Base-by-base conservation (phyloP, 1,140 invertebrate species). In the Heliconius nattereri region DNA sequence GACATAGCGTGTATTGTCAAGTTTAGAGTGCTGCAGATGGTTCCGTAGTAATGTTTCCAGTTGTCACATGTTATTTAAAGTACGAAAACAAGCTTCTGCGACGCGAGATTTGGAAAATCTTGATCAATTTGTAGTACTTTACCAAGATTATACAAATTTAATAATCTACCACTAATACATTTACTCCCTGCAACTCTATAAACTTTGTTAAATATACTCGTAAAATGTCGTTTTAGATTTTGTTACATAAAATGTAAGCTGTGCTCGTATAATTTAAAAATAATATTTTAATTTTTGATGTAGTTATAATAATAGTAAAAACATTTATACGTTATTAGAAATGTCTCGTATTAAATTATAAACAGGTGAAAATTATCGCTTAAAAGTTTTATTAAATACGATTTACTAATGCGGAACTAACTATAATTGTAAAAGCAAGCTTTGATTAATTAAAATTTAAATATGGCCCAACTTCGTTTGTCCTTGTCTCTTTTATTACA, bases 31-130 rank as follows among this genome's bases (percentile, higher is more conserved):
- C 71, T 78, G 78, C 78, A 78, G 57, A 74, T 29, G 45, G 57
- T 75, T 32, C 73, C n/a, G 60, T 75, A 75, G 74, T 66, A 75
- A 26, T 52, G 52, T 57, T 29, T 71, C 60, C 73, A 75, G 32
- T 79, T 54, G 73, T 45, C 78, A 75, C 78, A 71, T 73, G 49
- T 71, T 79, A 73, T 78, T 74, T 74, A 75, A 78, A 71, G 40
- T 66, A 71, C 78, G 54, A 40, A 75, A 75, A 75, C 74, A 23
- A 60, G 20, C 54, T 26, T 49, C 60, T 71, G 73, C 73, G 45
- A 71, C 60, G 60, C 57, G 60, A 16, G 11, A 26, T 75, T 79
- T 70, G 57, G 57, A 70, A 74, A 79, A 79, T 79, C 73, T 66
- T 75, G 78, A 75, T 66, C 73, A 79, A 75, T 75, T 79, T 79